These are phyloP conservation scores for Platycercus adscitus DNA, from an alignment of 2,113 vertebrate genomes.

Conservation along the genomic window DNA sequence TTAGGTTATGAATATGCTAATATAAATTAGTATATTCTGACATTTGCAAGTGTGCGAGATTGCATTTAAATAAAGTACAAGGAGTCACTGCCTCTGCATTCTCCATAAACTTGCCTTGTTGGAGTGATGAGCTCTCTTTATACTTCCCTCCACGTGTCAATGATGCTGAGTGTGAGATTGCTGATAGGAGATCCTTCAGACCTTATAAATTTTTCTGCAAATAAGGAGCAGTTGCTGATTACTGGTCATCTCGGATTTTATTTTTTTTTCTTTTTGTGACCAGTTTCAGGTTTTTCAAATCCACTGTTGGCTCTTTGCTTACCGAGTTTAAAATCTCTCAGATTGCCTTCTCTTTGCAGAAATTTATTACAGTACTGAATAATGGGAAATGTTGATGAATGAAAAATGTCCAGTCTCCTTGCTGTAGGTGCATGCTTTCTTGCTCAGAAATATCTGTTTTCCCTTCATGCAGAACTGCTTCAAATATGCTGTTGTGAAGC, in stretches of 20 bases:
- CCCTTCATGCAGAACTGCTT: not conserved
- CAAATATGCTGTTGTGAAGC: not conserved
- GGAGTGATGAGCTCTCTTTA: not conserved
- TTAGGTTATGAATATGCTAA: not conserved
- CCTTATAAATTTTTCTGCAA: not conserved
- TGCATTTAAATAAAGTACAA: not conserved
- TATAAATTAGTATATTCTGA: not conserved
- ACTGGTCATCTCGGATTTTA: not conserved
- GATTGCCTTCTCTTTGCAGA: not conserved
- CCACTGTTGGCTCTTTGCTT: fast-evolving
- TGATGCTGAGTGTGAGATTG: not conserved
- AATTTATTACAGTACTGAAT: fast-evolving
- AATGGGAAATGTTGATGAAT: fast-evolving
- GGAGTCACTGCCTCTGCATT: not conserved
- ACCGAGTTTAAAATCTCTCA: fast-evolving
- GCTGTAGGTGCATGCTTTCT: not conserved
- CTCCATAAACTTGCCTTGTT: not conserved
- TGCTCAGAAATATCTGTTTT: not conserved
- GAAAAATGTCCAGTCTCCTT: not conserved
- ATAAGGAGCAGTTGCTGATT: not conserved
- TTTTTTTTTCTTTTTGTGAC: not conserved
- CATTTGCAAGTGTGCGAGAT: not conserved
- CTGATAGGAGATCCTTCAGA: not conserved
- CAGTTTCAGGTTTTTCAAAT: not conserved
- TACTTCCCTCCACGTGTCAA: not conserved